Base-by-base conservation (phyloP, 1,140 invertebrate species). In the Aricia agestis region DNA sequence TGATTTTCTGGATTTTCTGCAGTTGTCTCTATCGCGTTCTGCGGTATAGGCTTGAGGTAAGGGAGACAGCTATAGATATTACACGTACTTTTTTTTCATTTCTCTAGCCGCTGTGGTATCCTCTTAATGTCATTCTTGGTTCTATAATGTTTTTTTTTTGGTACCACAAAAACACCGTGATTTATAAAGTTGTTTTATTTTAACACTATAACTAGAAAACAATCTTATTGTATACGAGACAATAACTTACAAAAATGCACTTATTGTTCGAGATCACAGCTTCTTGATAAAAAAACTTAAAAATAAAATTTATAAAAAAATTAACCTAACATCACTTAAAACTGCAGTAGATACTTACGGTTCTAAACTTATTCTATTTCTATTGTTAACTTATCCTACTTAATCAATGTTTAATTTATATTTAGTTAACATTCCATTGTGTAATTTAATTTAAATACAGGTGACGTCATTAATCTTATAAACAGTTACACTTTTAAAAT, bases 261-360 rank as follows among this genome's bases (percentile, higher is more conserved):
- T 81, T 81, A 82, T 81, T 81, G 79, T 72, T 80, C 79, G 79
- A 80, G 76, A 82, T 82, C 81, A 82, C 81, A 82, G 81, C 72
- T 75, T 52, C 31, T 18, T 57, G 57, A 42, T 71, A 45, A 66
- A 17, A 61, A 32, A 18, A 69, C 52, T 31, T 41, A 61, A 61
- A 61, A 69, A 52, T 58, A 31, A 31, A 68, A 59, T 57, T 63
- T 52, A 67, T 66, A 45, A 32, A 42, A 13, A 72, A 72, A 32
- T 66, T 66, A 36, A 9, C 36, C 36, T 66, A 18, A 18, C 61
- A 42, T 19, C 41, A 36, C 31, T 70, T 70, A 63, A 18, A 70
- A 45, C 32, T 36, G 42, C 68, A 65, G 52, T 19, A 25, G 15
- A 69, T 4, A 18, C 67, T 71, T 68, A 68, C 17, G 36, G 59